Evolutionary conservation across 1,140 invertebrate species (phyloP).

Genomic region (Panagrolaimus sp.): DNA sequence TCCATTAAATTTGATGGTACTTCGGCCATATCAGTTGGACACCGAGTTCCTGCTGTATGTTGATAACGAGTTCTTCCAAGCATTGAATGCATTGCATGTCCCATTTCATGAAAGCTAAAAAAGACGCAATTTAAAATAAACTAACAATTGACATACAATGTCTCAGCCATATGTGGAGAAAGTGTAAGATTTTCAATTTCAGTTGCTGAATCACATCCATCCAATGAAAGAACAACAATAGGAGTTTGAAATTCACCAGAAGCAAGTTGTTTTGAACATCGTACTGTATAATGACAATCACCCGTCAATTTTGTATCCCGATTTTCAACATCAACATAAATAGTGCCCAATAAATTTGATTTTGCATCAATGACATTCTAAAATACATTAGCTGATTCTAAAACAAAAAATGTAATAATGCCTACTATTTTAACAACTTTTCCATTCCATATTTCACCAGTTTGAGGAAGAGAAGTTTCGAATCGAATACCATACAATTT

Average conservation of each 20-base stretch:
- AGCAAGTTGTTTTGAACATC: conserved; percentile 71
- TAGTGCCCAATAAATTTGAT: conserved; percentile 71
- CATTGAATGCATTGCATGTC: conserved; percentile 98
- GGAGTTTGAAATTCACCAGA: conserved; percentile 68
- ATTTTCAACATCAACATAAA: conserved; percentile 95
- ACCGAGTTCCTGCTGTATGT: conserved; percentile 89
- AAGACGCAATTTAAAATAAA: conserved; percentile 79
- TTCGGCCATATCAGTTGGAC: conserved; percentile 94
- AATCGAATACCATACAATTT: conserved; percentile 47
- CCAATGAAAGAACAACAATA: conserved; percentile 84
- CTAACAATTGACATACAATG: conserved; percentile 68
- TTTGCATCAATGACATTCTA: conserved; percentile 42
- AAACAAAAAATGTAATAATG: conserved; percentile 22
- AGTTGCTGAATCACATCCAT: conserved; percentile 11
- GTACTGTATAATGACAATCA: conserved; percentile 97
- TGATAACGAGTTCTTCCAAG: conserved; percentile 87
- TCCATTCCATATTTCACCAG: conserved; percentile 50
- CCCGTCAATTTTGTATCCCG: conserved; percentile 81
- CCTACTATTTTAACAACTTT: conserved; percentile 54
- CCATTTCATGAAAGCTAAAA: conserved; percentile 97
- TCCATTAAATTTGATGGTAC: conserved; percentile 97
- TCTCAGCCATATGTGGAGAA: conserved; percentile 54
- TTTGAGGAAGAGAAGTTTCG: conserved; percentile 24
- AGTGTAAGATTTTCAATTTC: conserved; percentile 16
- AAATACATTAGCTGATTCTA: neutral